Evolutionary conservation across 2,113 vertebrate genomes (phyloP), one percentile per base, ranked within the genome.

Genomic region (Pungitius pungitius): DNA sequence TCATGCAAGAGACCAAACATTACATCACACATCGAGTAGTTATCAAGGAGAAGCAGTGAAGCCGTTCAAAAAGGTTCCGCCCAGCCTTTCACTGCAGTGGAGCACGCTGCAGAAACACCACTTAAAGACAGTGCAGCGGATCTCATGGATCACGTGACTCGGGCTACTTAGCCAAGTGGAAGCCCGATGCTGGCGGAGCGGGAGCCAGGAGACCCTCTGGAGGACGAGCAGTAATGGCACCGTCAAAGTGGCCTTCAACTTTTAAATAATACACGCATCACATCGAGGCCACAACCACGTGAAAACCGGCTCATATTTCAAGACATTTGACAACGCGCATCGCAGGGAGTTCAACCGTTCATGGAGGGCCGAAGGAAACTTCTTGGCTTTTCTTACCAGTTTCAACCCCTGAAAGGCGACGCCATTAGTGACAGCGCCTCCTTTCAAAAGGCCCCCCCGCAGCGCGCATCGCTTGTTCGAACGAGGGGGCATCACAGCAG

Each of bases 81-180:
- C 57, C n/a, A 13, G 42, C 20, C 40, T 47, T 30, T 73, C 30
- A 47, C 42, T 76, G 71, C 37, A 60, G 75, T 47, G 2, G 3
- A 62, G 65, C 45, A 17, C 51, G 69, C 51, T 77, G 81, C 83
- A 68, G 60, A 81, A 81, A 69, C 30, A 30, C 35, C 22, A 47
- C 73, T 79, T 55, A 72, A 85, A 86, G 81, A 80, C 81, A 69
- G 67, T 82, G 81, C 84, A 72, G 80, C 35, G 62, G 80, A 85
- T 71, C 77, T 27, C 70, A 39, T 22, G 39, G 54, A 63, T 89
- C 90, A 90, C 79, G 63, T 85, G 82, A 91, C 78, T 59, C 26
- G 13, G 56, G 63, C 57, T 90, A 86, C 85, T 87, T 86, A 86
- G 85, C 87, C 82, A 73, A 89, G 86, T 85, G 89, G 84, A 88